These are phyloP conservation scores for Caerostris darwini DNA, from an alignment of 1,140 invertebrate species.

Conservation along the genomic window DNA sequence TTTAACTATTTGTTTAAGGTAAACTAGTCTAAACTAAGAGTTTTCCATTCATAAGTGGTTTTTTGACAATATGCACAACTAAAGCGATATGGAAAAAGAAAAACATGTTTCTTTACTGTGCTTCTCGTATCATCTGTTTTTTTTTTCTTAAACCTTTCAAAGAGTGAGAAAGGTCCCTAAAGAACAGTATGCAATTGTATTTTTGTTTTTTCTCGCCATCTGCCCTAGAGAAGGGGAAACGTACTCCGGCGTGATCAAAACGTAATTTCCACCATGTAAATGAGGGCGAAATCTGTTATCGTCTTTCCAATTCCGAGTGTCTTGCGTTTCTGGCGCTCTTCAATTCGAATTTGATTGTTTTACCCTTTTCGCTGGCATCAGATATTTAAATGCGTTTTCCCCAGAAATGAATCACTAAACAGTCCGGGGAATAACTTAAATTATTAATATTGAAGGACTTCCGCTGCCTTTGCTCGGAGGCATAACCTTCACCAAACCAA, in stretches of 20 bases:
- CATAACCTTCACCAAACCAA: neutral
- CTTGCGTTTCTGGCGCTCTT: neutral
- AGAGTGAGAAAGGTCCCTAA: too few relatives aligned
- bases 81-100: too few relatives aligned
- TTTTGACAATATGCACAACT: too few relatives aligned
- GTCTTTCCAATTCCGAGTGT: neutral
- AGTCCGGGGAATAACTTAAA: constrained; percentile 7
- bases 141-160: too few relatives aligned
- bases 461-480: neutral
- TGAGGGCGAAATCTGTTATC: constrained; percentile 20
- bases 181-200: too few relatives aligned
- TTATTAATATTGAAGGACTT: neutral
- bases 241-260: neutral
- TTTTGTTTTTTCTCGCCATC: neutral
- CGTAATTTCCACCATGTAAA: constrained; percentile 45
- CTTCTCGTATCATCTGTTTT: too few relatives aligned
- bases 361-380: neutral
- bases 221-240: neutral
- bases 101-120: too few relatives aligned
- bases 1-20: too few relatives aligned
- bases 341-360: neutral
- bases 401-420: constrained; percentile 23
- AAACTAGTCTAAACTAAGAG: too few relatives aligned
- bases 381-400: constrained; percentile 27
- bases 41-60: too few relatives aligned